A percentile compares a stretch with the other conserved stretches of the same genome.
Conservation (phyloP, 2,797 vertebrate genomes). For the Salarias fasciatus region DNA sequence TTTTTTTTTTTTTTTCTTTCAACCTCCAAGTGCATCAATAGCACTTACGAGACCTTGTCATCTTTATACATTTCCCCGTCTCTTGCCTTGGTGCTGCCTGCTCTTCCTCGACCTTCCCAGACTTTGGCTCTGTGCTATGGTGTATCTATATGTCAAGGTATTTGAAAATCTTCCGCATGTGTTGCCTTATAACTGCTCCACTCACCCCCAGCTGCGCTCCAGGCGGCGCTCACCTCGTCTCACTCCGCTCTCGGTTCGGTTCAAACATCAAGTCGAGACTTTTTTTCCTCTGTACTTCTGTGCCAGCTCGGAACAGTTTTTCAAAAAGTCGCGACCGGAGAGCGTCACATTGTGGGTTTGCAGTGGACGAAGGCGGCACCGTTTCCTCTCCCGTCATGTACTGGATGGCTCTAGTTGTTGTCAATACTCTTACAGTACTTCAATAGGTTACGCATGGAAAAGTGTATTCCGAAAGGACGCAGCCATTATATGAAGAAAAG, state of each 20-base stretch:
- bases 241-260: conserved; percentile 10
- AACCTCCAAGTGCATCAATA: background rate
- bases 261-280: too few species aligned
- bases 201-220: conserved; percentile 37
- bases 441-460: conserved; percentile 51
- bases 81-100: conserved; percentile 16
- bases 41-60: conserved; percentile 9
- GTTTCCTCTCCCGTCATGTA: conserved; percentile 40
- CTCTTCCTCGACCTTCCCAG: conserved; percentile 33
- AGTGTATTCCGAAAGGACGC: conserved; percentile 60
- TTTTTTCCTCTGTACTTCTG: too few species aligned
- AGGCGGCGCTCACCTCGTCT: conserved; percentile 33
- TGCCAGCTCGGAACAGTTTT: too few species aligned
- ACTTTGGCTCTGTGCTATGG: conserved; percentile 24
- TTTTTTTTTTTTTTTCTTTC: background rate
- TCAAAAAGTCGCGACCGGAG: too few species aligned
- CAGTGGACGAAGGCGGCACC: conserved; percentile 22
- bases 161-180: conserved; percentile 60
- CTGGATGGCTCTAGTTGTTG: conserved; percentile 57
- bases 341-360: conserved; percentile 13
- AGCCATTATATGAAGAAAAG: conserved; percentile 50
- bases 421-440: conserved; percentile 55
- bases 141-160: conserved; percentile 41
- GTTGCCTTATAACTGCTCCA: conserved; percentile 72
- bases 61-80: background rate